These are phyloP conservation scores for Kradibia gibbosae DNA, from an alignment of 1,140 invertebrate species.

Conservation along the genomic window DNA sequence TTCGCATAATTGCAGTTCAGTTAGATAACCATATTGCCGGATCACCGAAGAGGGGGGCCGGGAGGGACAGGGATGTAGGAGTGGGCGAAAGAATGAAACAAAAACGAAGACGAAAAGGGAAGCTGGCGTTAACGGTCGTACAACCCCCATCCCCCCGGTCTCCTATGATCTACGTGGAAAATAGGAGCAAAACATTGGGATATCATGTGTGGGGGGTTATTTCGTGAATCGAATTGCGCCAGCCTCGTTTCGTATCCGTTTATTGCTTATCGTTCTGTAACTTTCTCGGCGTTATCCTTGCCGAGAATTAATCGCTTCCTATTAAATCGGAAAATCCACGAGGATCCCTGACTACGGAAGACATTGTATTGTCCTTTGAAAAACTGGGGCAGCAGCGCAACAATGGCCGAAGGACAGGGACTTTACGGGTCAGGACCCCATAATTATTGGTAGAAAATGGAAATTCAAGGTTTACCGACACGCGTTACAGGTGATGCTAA, in stretches of 20 bases:
- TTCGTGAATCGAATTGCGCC: neutral
- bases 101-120: neutral
- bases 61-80: no score
- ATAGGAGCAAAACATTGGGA: neutral
- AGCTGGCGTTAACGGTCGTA: neutral
- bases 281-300: neutral
- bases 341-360: no score
- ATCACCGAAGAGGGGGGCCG: constrained; percentile 3
- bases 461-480: no score
- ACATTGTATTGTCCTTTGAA: no score
- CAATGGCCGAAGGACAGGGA: no score
- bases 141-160: neutral
- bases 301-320: neutral
- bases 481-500: no score
- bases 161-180: neutral
- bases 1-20: constrained; percentile 29
- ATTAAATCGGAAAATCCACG: no score
- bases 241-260: neutral
- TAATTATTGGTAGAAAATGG: no score
- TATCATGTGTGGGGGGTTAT: neutral
- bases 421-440: no score
- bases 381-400: no score
- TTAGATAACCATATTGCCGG: constrained; percentile 18
- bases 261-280: neutral
- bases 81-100: no score